Evolutionary conservation across 2,888 invertebrate species (phyloP).

Genomic region (Parnassius glacialis): DNA sequence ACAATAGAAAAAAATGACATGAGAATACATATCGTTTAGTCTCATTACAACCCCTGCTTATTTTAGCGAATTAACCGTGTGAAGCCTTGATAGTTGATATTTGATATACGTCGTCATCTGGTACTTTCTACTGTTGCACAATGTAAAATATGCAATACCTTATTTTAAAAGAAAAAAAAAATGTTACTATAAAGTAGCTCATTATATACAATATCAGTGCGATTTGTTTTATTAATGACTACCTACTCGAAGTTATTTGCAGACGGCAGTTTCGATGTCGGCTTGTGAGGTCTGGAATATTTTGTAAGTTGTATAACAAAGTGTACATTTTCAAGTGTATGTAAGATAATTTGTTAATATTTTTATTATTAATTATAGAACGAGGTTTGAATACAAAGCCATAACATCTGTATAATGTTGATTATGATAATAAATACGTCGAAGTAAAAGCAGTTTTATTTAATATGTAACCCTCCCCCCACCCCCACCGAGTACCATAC

Average conservation of each 20-base stretch:
- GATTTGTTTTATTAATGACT: conserved; percentile 24
- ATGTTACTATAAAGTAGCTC: not conserved
- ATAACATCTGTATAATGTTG: conserved; percentile 80
- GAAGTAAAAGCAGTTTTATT: conserved; percentile 34
- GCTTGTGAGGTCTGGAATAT: conserved; percentile 63
- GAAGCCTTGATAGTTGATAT: too few relatives aligned
- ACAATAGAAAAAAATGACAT: too few relatives aligned
- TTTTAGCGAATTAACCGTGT: too few relatives aligned
- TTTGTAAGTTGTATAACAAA: conserved; percentile 76
- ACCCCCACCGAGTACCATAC: too few relatives aligned
- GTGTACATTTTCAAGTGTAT: conserved; percentile 79
- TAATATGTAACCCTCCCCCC: too few relatives aligned
- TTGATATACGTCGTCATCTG: not conserved
- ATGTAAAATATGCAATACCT: conserved; percentile 1
- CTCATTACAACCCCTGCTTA: too few relatives aligned
- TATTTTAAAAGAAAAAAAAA: not conserved
- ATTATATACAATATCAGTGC: conserved; percentile 41
- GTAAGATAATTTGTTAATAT: conserved; percentile 81
- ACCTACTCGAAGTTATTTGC: conserved; percentile 9
- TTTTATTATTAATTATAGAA: conserved; percentile 74
- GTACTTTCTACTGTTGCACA: conserved; percentile 11
- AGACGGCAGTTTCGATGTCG: conserved; percentile 39
- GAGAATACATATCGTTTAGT: too few relatives aligned
- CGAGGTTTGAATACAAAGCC: conserved; percentile 76
- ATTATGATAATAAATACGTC: conserved; percentile 76